Percentiles rank a stretch among this genome's conserved stretches.
Evolutionary conservation across 2,888 invertebrate species (phyloP).

Genomic region (Andrena dorsata): DNA sequence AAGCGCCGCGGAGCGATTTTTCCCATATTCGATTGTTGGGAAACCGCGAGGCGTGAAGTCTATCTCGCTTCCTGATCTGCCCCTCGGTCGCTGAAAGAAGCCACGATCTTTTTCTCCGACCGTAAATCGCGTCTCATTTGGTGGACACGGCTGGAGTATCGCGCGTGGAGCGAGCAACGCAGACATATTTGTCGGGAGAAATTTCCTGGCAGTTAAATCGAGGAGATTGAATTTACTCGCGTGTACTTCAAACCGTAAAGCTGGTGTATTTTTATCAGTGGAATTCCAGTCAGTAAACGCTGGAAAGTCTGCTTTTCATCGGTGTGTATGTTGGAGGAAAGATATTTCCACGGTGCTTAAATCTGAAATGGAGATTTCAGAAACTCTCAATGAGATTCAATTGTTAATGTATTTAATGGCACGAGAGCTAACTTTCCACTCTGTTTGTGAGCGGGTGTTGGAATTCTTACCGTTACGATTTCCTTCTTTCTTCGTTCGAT

Average conservation of each 20-base stretch:
- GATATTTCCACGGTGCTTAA: neutral
- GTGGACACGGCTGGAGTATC: neutral
- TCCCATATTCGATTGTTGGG: constrained; percentile 23
- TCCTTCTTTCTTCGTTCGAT: neutral
- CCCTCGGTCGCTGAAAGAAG: constrained; percentile 1
- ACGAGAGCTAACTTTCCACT: neutral
- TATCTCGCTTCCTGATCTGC: constrained; percentile 22
- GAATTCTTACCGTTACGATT: too few species aligned
- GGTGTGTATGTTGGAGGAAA: neutral
- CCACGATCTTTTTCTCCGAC: neutral
- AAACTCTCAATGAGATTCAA: neutral
- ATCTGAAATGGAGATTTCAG: constrained; percentile 5
- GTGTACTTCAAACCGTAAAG: neutral
- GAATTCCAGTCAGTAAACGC: neutral
- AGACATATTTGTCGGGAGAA: neutral
- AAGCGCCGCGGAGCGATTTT: neutral
- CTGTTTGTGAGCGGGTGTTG: too few species aligned
- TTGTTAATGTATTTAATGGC: neutral
- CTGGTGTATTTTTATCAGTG: neutral
- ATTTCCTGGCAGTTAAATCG: neutral
- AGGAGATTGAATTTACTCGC: neutral
- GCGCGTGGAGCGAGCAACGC: neutral
- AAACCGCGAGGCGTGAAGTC: constrained; percentile 2
- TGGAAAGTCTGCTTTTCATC: neutral
- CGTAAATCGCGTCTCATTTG: constrained; percentile 10